A percentile compares a stretch with the other conserved stretches of the same genome.
Evolutionary conservation across 2,888 invertebrate species (phyloP).

Genomic region (Orgyia antiqua): DNA sequence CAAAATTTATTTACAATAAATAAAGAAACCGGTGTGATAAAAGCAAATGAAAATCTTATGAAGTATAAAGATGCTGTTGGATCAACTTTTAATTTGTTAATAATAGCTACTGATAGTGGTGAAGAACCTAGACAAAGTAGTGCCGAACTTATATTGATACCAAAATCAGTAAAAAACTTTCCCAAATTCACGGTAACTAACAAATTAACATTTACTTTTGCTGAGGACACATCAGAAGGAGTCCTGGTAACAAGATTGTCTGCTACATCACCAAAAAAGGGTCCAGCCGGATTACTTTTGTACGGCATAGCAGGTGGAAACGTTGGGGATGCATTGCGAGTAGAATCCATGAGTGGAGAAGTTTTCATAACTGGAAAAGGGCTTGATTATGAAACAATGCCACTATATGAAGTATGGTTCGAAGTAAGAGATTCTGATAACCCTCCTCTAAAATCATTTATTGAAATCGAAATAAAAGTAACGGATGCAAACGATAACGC

Average conservation of each 20-base stretch:
- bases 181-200: conserved; percentile 86
- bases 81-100: conserved; percentile 82
- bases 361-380: conserved; percentile 88
- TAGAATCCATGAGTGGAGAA: conserved; percentile 88
- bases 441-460: conserved; percentile 87
- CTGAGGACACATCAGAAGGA: conserved; percentile 88
- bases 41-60: conserved; percentile 84
- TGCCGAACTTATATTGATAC: conserved; percentile 86
- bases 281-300: conserved; percentile 81
- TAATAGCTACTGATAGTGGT: conserved; percentile 91
- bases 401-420: conserved; percentile 93
- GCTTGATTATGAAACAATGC: conserved; percentile 90
- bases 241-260: conserved; percentile 86
- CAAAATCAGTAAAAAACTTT: conserved; percentile 87
- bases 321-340: conserved; percentile 89
- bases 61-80: conserved; percentile 71
- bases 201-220: conserved; percentile 85
- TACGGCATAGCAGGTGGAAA: conserved; percentile 97
- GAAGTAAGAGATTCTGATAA: conserved; percentile 92
- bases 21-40: conserved; percentile 90
- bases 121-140: conserved; percentile 81
- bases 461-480: conserved; percentile 90
- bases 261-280: conserved; percentile 89
- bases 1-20: conserved; percentile 88
- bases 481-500: conserved; percentile 96